Conservation (phyloP, 2,888 invertebrate genomes). For the Oscheius onirici region DNA sequence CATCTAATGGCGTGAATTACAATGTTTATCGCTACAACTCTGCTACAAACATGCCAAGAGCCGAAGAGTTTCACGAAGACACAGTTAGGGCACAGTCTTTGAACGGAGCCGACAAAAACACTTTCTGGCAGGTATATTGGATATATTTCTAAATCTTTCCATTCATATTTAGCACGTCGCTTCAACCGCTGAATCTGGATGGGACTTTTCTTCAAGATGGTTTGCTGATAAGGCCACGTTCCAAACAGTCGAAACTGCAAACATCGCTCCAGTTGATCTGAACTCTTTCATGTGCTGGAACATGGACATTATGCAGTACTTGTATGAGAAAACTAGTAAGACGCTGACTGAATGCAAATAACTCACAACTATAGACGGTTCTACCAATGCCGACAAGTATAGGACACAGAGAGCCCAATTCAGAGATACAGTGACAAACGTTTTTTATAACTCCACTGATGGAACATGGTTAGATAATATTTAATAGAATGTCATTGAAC, state of each 20-base stretch:
- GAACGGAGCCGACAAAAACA: too few relatives aligned
- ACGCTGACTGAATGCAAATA: not conserved
- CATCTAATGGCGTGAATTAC: slow-evolving; percentile 75
- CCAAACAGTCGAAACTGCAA: slow-evolving; percentile 76
- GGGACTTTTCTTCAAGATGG: slow-evolving; percentile 95
- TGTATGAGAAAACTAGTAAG: slow-evolving; percentile 52
- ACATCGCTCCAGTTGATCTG: slow-evolving; percentile 82
- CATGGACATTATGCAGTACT: slow-evolving; percentile 74
- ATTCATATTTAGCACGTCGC: slow-evolving; percentile 46
- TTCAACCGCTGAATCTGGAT: slow-evolving; percentile 85
- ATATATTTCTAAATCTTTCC: not conserved
- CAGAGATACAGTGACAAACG: slow-evolving; percentile 44
- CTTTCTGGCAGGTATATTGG: too few relatives aligned
- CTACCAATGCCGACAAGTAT: slow-evolving; percentile 32
- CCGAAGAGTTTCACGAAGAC: slow-evolving; percentile 83
- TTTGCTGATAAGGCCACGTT: slow-evolving; percentile 75
- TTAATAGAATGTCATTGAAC: not conserved
- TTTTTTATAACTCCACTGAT: slow-evolving; percentile 60
- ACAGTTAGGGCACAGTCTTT: slow-evolving; percentile 35
- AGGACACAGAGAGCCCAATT: slow-evolving; percentile 42
- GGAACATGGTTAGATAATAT: slow-evolving; percentile 53
- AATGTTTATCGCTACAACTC: slow-evolving; percentile 79
- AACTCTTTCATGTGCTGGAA: slow-evolving; percentile 83
- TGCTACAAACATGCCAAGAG: slow-evolving; percentile 75
- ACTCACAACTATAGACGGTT: slow-evolving; percentile 23